Base-by-base conservation (phyloP, 2,113 vertebrate genomes). In the Corythoichthys intestinalis region DNA sequence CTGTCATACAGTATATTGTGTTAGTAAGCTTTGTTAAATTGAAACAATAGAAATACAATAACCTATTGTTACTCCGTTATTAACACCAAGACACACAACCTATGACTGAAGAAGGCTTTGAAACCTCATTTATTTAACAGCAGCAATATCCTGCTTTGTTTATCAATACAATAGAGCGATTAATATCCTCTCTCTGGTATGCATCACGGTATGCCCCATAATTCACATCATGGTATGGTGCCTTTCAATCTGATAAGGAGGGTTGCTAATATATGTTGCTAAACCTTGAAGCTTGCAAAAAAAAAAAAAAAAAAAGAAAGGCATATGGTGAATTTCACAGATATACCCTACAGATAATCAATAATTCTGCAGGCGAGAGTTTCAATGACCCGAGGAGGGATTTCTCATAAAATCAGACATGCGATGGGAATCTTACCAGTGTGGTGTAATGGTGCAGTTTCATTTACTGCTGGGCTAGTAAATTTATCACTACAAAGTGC, bases 301-400 rank as follows among this genome's bases (percentile, higher is more conserved):
- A 28, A 28, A 28, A 28, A 28, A 28, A 28, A 28, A 28, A 28
- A 28, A 28, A 28, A 28, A 28, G 20, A 28, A 13, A 56, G 59
- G 61, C 12, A 4, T 17, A 12, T 10, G 8, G 56, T 6, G 15
- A 37, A 53, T 63, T 67, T 63, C 49, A 48, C 12, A 65, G 15
- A 38, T 63, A 49, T 38, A 66, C 4, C 17, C 11, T 57, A 69
- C 12, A 59, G 66, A 37, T 44, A 56, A 72, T 79, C 74, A 67
- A 83, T 81, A 76, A 41, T 75, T 35, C 67, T 71, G 20, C 39
- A 35, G 66, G 54, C 1, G 0, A 67, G 63, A 13, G 48, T 53
- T 17, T 72, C 65, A 68, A 14, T 67, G 46, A 28, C 49, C 53
- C 20, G 44, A 46, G 34, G 44, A 49, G 53, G 46, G n/a, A 38